Evolutionary conservation across 1,140 invertebrate species (phyloP).

Genomic region (Coenobita brevimanus): DNA sequence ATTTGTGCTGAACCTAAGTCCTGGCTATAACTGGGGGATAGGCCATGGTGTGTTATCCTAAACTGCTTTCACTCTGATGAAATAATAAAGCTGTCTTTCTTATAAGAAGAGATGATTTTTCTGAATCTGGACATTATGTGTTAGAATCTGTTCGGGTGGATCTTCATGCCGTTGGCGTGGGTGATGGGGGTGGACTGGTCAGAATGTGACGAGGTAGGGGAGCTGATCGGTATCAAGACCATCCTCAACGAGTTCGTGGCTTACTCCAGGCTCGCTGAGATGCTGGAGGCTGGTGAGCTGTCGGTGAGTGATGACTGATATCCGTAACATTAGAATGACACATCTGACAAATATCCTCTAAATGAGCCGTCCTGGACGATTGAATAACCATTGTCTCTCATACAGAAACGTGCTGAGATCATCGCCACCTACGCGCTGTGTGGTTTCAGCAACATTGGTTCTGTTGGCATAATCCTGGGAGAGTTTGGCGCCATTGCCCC

Average conservation of each 20-base stretch:
- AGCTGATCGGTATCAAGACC: constrained; percentile 90
- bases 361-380: not conserved
- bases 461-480: constrained; percentile 92
- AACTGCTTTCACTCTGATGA: too few species aligned
- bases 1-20: too few species aligned
- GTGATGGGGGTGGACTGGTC: constrained; percentile 85
- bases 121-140: constrained; percentile 28
- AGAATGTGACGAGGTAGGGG: constrained; percentile 85
- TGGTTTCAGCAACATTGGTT: constrained; percentile 94
- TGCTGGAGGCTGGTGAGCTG: constrained; percentile 77
- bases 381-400: not conserved
- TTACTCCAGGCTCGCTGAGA: constrained; percentile 83
- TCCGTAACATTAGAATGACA: too few species aligned
- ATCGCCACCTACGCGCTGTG: constrained; percentile 96
- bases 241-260: constrained; percentile 94
- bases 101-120: too few species aligned
- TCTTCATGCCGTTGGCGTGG: constrained; percentile 88
- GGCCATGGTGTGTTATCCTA: too few species aligned
- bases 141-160: constrained; percentile 77
- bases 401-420: constrained; percentile 70
- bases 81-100: too few species aligned
- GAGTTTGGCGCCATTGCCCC: constrained; percentile 86
- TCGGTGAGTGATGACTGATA: constrained; percentile 74
- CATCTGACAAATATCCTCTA: too few species aligned
- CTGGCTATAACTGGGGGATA: too few species aligned